Percentiles rank a stretch among this genome's conserved stretches.
These are phyloP conservation scores for human DNA, from an alignment of 2,113 vertebrate species.

Conservation along the genomic window DNA sequence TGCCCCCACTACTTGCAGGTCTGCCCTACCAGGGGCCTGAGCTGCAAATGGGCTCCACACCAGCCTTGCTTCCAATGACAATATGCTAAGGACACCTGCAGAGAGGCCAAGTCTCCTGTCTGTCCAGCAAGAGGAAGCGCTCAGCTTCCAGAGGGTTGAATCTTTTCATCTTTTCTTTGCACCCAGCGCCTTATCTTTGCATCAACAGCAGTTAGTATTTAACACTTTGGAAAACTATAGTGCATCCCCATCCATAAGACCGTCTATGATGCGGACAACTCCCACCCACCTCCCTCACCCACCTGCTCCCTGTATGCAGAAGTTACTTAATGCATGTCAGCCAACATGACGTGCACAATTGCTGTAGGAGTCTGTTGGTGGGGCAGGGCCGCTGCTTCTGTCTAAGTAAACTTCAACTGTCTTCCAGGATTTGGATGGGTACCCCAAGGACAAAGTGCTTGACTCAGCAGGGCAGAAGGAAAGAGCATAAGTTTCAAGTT, in stretches of 20 bases:
- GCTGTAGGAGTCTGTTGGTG: fast-evolving
- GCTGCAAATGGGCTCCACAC: fast-evolving
- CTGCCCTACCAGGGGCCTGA: background rate
- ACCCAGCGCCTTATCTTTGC: background rate
- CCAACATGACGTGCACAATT: fast-evolving
- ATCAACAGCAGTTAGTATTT: background rate
- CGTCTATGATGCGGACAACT: fast-evolving
- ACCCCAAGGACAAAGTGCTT: background rate
- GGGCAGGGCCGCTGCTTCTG: background rate
- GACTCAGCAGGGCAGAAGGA: background rate
- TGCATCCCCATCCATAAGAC: fast-evolving
- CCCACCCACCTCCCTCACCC: fast-evolving
- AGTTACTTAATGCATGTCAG: fast-evolving
- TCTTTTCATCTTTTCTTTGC: background rate
- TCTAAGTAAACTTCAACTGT: background rate
- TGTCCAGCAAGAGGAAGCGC: background rate
- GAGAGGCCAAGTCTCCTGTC: background rate
- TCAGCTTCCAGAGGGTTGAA: background rate
- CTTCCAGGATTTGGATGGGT: background rate
- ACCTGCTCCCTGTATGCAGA: fast-evolving
- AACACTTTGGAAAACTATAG: background rate
- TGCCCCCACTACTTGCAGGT: too few relatives aligned
- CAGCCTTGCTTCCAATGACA: background rate
- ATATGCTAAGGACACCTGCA: fast-evolving
- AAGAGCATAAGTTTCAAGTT: background rate